Conservation (phyloP, 1,140 invertebrate species). For the Drosophila paulistorum region DNA sequence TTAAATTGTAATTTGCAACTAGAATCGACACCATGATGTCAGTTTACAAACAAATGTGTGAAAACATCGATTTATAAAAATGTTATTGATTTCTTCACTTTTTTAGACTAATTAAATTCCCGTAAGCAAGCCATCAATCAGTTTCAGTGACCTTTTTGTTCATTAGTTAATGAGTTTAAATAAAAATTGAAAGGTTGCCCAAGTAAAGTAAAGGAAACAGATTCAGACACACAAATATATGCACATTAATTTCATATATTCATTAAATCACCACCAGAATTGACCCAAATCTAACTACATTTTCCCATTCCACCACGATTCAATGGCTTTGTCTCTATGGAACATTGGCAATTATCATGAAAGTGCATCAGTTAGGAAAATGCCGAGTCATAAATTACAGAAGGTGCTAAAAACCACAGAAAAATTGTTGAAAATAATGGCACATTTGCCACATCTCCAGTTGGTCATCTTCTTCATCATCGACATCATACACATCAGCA, state of each 20-base stretch:
- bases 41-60: too few relatives aligned
- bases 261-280: neutral
- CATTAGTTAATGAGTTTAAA: too few relatives aligned
- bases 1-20: too few relatives aligned
- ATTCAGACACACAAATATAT: too few relatives aligned
- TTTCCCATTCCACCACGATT: neutral
- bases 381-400: slow-evolving; percentile 66
- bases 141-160: too few relatives aligned
- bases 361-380: slow-evolving; percentile 41
- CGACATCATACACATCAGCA: neutral
- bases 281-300: neutral
- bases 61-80: too few relatives aligned
- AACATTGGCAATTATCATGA: slow-evolving; percentile 32
- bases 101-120: too few relatives aligned
- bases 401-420: slow-evolving; percentile 60
- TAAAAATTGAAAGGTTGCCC: too few relatives aligned
- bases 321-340: neutral
- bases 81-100: too few relatives aligned
- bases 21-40: too few relatives aligned
- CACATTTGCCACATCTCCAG: slow-evolving; percentile 45
- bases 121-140: too few relatives aligned
- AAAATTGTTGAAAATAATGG: slow-evolving; percentile 62
- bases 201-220: neutral
- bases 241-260: neutral
- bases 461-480: slow-evolving; percentile 13